Conservation (phyloP, 1,140 invertebrate genomes). For the Drusus annulatus region DNA sequence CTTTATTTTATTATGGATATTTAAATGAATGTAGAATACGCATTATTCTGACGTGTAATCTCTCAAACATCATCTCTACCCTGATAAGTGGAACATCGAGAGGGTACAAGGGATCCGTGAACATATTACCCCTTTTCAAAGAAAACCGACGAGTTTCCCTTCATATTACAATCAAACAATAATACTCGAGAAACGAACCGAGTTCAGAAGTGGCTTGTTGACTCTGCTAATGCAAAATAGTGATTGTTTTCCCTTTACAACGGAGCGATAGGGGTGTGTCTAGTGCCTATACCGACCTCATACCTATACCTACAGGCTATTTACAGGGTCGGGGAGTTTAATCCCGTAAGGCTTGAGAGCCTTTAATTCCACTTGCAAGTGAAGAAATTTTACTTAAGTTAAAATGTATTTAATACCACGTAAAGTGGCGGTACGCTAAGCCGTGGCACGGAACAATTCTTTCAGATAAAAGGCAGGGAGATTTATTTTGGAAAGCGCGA, state of each 20-base stretch:
- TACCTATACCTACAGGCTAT: no score
- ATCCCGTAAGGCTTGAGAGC: constrained; percentile 3
- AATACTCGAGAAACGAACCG: constrained; percentile 25
- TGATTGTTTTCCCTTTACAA: constrained; percentile 42
- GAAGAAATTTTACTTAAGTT: constrained; percentile 54
- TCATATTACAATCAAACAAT: constrained; percentile 32
- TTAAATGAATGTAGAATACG: no score
- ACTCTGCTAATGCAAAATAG: constrained; percentile 45
- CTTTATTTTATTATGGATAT: no score
- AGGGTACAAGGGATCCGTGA: background rate
- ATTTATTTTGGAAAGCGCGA: background rate
- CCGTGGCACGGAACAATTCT: background rate
- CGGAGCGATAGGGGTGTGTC: background rate
- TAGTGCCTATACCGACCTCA: no score
- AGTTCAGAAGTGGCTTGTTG: constrained; percentile 19
- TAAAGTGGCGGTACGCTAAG: constrained; percentile 45
- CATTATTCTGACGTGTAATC: no score
- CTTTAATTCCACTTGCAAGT: constrained; percentile 42
- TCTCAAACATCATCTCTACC: no score
- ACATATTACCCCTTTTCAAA: constrained; percentile 13
- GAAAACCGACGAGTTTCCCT: background rate
- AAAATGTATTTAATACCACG: constrained; percentile 56
- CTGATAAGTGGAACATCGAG: no score
- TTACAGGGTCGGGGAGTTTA: background rate
- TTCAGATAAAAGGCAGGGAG: background rate